Conservation (phyloP, 2,888 invertebrate genomes). For the Cephus pulcher region DNA sequence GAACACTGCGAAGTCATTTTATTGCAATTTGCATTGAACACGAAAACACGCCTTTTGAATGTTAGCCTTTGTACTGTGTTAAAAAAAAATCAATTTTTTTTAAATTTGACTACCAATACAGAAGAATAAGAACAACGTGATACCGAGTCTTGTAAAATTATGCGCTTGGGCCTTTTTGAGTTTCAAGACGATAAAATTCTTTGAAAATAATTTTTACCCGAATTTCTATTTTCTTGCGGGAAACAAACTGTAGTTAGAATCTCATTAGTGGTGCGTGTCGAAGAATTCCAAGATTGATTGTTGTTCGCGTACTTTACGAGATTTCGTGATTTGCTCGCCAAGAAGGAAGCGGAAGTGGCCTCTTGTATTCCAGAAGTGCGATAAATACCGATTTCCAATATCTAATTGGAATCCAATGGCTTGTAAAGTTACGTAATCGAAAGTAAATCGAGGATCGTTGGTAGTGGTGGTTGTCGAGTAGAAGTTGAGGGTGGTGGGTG, state of each 20-base stretch:
- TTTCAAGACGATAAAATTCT: neutral
- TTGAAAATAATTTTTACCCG: neutral
- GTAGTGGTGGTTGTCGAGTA: conserved; percentile 4
- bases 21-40: neutral
- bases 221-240: neutral
- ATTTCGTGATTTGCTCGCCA: neutral
- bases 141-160: neutral
- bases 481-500: conserved; percentile 4
- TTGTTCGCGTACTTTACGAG: neutral
- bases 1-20: neutral
- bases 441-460: conserved; percentile 14
- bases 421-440: conserved; percentile 24
- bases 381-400: conserved; percentile 25
- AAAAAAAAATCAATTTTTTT: neutral
- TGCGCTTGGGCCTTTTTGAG: neutral
- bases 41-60: neutral
- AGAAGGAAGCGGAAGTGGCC: conserved; percentile 12
- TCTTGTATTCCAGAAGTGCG: conserved; percentile 15
- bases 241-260: neutral
- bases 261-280: neutral
- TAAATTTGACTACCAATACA: neutral
- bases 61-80: neutral
- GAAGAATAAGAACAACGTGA: neutral
- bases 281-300: neutral
- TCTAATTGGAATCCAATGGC: conserved; percentile 25